phyloP scores from a whole-genome alignment of 2,888 invertebrate species.

The Tachina lurida region DNA sequence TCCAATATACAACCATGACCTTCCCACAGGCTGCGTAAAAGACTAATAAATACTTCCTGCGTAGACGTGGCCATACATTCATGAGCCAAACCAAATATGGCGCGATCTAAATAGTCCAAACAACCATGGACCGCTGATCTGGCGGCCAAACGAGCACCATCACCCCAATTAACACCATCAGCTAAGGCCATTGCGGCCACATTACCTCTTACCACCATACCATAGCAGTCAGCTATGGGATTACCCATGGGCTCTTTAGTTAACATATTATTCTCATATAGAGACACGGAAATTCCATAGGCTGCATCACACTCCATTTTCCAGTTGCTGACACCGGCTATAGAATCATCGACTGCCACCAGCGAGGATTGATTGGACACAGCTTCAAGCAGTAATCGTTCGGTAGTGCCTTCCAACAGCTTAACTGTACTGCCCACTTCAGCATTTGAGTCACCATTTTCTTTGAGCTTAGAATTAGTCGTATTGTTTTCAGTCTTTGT shows the following conservation, averaged over 20 bases:
- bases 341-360: slow-evolving; percentile 63
- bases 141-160: slow-evolving; percentile 92
- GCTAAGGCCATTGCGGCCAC: slow-evolving; percentile 91
- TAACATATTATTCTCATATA: slow-evolving; percentile 92
- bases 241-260: slow-evolving; percentile 89
- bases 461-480: slow-evolving; percentile 71
- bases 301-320: slow-evolving; percentile 82
- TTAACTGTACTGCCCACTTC: slow-evolving; percentile 69
- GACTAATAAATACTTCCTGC: slow-evolving; percentile 89
- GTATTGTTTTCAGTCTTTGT: slow-evolving; percentile 77
- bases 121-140: slow-evolving; percentile 93
- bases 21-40: slow-evolving; percentile 91
- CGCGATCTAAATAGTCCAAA: slow-evolving; percentile 91
- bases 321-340: slow-evolving; percentile 83
- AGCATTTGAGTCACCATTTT: slow-evolving; percentile 43
- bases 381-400: slow-evolving; percentile 80
- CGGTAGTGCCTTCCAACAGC: slow-evolving; percentile 76
- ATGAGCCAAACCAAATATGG: slow-evolving; percentile 84
- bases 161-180: slow-evolving; percentile 96
- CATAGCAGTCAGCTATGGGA: slow-evolving; percentile 95
- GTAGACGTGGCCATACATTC: slow-evolving; percentile 83
- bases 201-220: slow-evolving; percentile 88
- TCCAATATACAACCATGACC: slow-evolving; percentile 93
- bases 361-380: slow-evolving; percentile 79
- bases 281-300: slow-evolving; percentile 85